Evolutionary conservation across 1,140 invertebrate species (phyloP).

Genomic region (Doryteuthis pealeii): DNA sequence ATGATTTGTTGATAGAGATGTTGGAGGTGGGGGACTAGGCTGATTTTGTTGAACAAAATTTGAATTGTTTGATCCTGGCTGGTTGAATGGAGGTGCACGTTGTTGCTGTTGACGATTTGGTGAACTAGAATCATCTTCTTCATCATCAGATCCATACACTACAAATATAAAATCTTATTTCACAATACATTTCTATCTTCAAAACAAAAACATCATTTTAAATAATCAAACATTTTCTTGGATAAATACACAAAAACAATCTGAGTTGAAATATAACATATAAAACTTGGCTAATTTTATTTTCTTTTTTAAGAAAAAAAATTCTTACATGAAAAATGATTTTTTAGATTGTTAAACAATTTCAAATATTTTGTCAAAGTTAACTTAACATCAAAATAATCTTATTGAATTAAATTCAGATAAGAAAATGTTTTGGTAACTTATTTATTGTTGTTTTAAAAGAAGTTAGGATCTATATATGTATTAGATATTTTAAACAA

Average conservation of each 20-base stretch:
- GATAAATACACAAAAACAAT: neutral
- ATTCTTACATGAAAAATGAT: too few species aligned
- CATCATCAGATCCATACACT: slow-evolving; percentile 14
- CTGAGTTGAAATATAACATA: neutral
- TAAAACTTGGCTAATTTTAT: neutral
- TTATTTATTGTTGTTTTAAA: too few species aligned
- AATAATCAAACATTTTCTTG: neutral
- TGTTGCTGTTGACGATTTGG: neutral
- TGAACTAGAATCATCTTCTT: neutral
- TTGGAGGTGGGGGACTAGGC: neutral
- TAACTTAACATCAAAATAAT: too few species aligned
- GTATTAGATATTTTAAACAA: too few species aligned
- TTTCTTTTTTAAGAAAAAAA: too few species aligned
- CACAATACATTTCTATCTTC: neutral
- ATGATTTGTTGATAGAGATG: neutral
- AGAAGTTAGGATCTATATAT: too few species aligned
- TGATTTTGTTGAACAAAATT: neutral
- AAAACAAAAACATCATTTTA: neutral
- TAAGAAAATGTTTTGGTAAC: too few species aligned
- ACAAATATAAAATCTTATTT: neutral
- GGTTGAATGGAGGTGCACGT: neutral
- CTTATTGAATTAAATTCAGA: too few species aligned
- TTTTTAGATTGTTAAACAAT: too few species aligned
- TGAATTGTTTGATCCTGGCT: neutral
- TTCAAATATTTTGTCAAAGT: too few species aligned